Evolutionary conservation across 2,797 vertebrate genomes (phyloP).

Genomic region (Scomberomorus guttatus): DNA sequence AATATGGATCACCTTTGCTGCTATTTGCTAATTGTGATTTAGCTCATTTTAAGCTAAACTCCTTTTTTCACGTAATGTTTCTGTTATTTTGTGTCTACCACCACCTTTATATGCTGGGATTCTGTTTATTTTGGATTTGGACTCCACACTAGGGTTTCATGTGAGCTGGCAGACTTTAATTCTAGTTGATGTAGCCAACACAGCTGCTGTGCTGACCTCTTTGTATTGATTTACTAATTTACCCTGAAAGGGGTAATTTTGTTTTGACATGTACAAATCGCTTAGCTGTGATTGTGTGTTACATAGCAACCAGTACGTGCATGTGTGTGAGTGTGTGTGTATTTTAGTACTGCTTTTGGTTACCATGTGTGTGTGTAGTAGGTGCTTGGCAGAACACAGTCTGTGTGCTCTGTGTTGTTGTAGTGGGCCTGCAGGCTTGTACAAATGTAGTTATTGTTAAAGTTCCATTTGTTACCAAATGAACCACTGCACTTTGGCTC

Average conservation of each 20-base stretch:
- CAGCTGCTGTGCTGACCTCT: slow-evolving; percentile 61
- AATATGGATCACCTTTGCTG: background rate
- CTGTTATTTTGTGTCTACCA: background rate
- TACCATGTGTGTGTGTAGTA: background rate
- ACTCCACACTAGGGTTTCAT: slow-evolving; percentile 18
- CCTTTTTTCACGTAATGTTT: background rate
- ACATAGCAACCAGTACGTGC: slow-evolving; percentile 4
- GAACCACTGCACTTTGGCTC: slow-evolving; percentile 32
- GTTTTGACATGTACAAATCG: slow-evolving; percentile 48
- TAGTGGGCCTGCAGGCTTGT: slow-evolving; percentile 31
- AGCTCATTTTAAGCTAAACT: background rate
- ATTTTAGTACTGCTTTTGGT: background rate
- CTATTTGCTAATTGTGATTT: background rate
- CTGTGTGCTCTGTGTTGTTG: slow-evolving; percentile 33
- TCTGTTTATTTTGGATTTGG: slow-evolving; percentile 13
- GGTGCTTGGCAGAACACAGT: slow-evolving; percentile 48
- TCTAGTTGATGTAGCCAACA: slow-evolving; percentile 34
- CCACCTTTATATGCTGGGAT: background rate
- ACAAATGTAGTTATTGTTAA: slow-evolving; percentile 54
- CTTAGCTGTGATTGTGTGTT: slow-evolving; percentile 52
- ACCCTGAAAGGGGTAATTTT: slow-evolving; percentile 60
- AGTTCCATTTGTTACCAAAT: slow-evolving; percentile 33
- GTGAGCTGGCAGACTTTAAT: slow-evolving; percentile 33
- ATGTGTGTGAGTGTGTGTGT: slow-evolving; percentile 36
- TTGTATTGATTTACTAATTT: slow-evolving; percentile 52